Evolutionary conservation across 2,888 invertebrate species (phyloP).

Genomic region (Sesamia inferens): DNA sequence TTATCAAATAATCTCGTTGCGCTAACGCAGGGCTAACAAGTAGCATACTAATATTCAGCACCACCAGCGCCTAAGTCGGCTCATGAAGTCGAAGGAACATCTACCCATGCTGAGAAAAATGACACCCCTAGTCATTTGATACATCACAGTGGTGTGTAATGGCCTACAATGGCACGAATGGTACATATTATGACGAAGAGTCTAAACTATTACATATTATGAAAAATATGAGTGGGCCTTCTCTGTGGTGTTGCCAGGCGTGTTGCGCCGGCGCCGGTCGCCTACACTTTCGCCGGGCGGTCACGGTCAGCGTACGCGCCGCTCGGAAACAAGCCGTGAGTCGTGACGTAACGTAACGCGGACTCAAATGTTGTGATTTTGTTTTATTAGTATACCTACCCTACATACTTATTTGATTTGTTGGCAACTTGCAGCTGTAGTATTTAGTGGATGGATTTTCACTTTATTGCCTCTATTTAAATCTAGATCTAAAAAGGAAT

Average conservation of each 20-base stretch:
- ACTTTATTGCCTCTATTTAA: background rate
- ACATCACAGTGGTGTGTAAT: background rate
- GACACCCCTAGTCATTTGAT: too few relatives aligned
- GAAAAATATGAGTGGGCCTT: constrained; percentile 22
- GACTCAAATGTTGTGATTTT: constrained; percentile 14
- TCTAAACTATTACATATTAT: too few relatives aligned
- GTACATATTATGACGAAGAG: too few relatives aligned
- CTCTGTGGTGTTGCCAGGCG: constrained; percentile 7
- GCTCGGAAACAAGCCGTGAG: constrained; percentile 35
- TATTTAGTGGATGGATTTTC: background rate
- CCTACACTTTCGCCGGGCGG: constrained; percentile 68
- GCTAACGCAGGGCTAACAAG: background rate
- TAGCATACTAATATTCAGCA: background rate
- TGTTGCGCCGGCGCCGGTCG: constrained; percentile 32
- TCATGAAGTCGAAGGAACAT: background rate
- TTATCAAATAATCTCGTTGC: background rate
- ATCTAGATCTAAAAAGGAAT: background rate
- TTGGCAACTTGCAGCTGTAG: background rate
- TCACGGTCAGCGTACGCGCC: constrained; percentile 64
- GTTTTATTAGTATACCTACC: constrained; percentile 21
- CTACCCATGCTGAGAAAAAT: background rate
- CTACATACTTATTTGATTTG: background rate
- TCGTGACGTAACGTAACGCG: constrained; percentile 42
- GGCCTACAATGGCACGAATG: background rate
- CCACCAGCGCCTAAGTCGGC: background rate